Base-by-base conservation (phyloP, 2,797 vertebrate species). In the Decapterus maruadsi region DNA sequence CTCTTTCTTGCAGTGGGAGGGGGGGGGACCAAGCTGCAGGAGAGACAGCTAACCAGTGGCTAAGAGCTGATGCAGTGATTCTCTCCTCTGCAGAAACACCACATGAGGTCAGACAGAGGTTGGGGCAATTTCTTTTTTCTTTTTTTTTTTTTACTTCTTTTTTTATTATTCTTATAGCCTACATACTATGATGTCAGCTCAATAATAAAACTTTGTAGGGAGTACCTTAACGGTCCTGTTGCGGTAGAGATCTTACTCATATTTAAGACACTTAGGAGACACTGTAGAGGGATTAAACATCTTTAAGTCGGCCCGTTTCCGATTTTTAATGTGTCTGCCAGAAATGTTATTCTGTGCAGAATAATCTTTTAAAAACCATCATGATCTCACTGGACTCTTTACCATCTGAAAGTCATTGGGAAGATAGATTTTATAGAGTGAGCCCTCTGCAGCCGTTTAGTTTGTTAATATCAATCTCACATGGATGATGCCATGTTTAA, bases 1-100 rank as follows among this genome's bases (percentile, higher is more conserved):
- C 60, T 61, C 50, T 61, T 67, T 43, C 16, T 40, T 74, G 36
- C 48, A 46, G 58, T 43, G 62, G 17, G 26, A 9, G 8, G 9
- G 0, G n/a, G 31, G 10, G 38, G 38, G 31, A 68, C 38, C 36
- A 8, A 10, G 4, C 55, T 50, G 6, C 43, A 45, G 58, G 71
- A 22, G 3, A 14, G 38, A 77, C 60, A 36, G 8, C 45, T 34
- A n/a, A 64, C 17, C 26, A 19, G 14, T 4, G 10, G 42, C 0
- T 64, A 13, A 8, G 14, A 67, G 54, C 13, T 0, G 53, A 40
- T 1, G 4, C 1, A 56, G 8, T 5, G 50, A 13, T 61, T 13
- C 13, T 10, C 8, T 56, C 13, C 36, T 53, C n/a, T 11, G 6
- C 11, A n/a, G 48, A n/a, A 51, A 51, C 29, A 20, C 36, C 12